phyloP scores from a whole-genome alignment of 2,888 invertebrate species.

The Harpagoxenus sublaevis region DNA sequence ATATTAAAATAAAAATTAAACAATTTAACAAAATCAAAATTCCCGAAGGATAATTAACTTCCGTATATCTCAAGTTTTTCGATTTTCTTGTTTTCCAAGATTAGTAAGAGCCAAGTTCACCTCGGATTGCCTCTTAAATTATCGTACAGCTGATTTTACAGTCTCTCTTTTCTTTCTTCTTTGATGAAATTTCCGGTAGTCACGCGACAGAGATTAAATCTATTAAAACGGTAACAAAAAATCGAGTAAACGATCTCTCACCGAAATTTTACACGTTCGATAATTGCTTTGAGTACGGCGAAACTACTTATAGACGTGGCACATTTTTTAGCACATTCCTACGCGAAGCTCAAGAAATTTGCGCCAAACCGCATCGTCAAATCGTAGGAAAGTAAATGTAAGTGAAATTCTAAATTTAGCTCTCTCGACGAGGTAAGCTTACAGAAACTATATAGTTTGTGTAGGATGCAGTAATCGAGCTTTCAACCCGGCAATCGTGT shows the following conservation, averaged over 20 bases:
- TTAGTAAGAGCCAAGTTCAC: conserved; percentile 16
- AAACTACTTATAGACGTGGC: conserved; percentile 6
- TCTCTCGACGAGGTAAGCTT: neutral
- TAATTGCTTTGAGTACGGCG: conserved; percentile 45
- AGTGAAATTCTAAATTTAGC: conserved; percentile 31
- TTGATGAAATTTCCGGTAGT: conserved; percentile 64
- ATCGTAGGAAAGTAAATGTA: conserved; percentile 16
- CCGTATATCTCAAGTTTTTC: neutral
- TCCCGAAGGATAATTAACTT: neutral
- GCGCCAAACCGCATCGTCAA: neutral
- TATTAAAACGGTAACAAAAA: conserved; percentile 41
- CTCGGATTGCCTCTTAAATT: conserved; percentile 19
- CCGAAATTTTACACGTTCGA: conserved; percentile 37
- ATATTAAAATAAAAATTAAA: neutral
- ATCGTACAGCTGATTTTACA: conserved; percentile 36
- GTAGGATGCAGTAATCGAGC: neutral
- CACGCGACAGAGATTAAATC: conserved; percentile 67
- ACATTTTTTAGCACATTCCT: conserved; percentile 8
- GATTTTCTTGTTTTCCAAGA: neutral
- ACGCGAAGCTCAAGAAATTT: conserved; percentile 20
- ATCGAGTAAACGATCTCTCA: conserved; percentile 38
- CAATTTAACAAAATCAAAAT: neutral
- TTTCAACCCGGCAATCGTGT: neutral
- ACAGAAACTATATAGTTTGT: neutral
- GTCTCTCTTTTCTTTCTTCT: conserved; percentile 16